Evolutionary conservation across 2,113 vertebrate genomes (phyloP).

Genomic region (Phasianus colchicus): DNA sequence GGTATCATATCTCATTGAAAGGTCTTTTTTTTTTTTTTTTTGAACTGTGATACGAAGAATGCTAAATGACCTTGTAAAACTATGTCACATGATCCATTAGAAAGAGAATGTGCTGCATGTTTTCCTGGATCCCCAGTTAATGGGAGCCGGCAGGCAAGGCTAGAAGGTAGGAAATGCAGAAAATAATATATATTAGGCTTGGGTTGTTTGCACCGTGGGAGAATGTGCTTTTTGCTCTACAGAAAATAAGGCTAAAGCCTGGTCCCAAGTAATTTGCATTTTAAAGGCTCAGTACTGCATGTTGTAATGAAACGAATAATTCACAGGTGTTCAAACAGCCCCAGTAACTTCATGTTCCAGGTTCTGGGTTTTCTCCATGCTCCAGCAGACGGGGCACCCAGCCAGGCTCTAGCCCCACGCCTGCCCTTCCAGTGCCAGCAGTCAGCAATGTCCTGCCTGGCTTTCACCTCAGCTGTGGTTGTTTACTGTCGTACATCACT

Average conservation of each 20-base stretch:
- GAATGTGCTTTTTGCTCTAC: background rate
- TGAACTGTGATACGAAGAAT: background rate
- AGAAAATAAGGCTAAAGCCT: conserved; percentile 10
- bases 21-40: background rate
- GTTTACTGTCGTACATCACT: rapidly evolving
- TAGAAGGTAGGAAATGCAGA: background rate
- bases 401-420: too few relatives aligned
- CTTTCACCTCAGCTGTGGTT: background rate
- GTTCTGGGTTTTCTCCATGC: background rate
- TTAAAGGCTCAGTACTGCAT: background rate
- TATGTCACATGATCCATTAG: background rate
- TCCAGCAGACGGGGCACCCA: background rate
- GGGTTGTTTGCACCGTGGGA: background rate
- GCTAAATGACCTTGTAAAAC: background rate
- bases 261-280: conserved; percentile 26
- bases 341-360: background rate
- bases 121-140: background rate
- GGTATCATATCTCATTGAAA: background rate
- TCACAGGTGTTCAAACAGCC: background rate
- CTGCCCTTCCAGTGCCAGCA: background rate
- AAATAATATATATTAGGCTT: background rate
- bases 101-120: rapidly evolving
- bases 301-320: conserved; percentile 30
- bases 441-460: background rate
- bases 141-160: background rate